phyloP scores from a whole-genome alignment of 1,140 invertebrate genomes.

The Drosophila biarmipes region DNA sequence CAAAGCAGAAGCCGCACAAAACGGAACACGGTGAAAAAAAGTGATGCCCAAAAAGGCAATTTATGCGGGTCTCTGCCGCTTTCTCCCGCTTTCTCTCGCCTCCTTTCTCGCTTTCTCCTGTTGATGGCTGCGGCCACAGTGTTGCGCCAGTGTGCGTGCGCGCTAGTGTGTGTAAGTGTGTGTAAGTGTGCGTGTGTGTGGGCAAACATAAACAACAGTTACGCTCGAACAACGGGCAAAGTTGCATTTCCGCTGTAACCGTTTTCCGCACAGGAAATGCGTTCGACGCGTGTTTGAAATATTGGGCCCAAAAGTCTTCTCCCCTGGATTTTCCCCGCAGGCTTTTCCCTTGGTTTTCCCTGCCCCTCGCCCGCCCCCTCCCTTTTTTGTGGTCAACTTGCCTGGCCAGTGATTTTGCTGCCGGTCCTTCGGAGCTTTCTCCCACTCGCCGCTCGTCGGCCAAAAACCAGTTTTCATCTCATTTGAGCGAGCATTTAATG shows the following conservation, averaged over 20 bases:
- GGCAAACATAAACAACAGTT: conserved; percentile 64
- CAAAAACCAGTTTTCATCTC: conserved; percentile 38
- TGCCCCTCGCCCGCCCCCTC: background rate
- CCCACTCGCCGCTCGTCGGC: background rate
- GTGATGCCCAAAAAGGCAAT: conserved; percentile 31
- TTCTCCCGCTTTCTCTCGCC: background rate
- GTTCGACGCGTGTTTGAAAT: conserved; percentile 69
- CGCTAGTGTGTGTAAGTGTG: background rate
- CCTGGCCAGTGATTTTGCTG: conserved; percentile 25
- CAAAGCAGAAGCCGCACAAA: conserved; percentile 2
- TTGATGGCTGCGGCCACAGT: conserved; percentile 44
- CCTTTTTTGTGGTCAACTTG: conserved; percentile 28
- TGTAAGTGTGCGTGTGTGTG: conserved; percentile 25
- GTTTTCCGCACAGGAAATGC: conserved; percentile 64
- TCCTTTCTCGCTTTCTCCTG: conserved; percentile 16
- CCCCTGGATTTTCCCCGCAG: background rate
- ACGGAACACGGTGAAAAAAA: conserved; percentile 31
- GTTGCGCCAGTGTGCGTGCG: conserved; percentile 22
- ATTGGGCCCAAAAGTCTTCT: conserved; percentile 39
- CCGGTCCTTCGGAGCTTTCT: conserved; percentile 6
- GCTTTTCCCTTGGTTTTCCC: background rate
- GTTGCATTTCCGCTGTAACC: conserved; percentile 67
- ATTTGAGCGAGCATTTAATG: conserved; percentile 53
- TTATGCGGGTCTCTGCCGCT: conserved; percentile 41
- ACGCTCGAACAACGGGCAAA: conserved; percentile 63